Evolutionary conservation across 1,140 invertebrate species (phyloP), one percentile per base, ranked within the genome.

Genomic region (Parapsyche elsis): DNA sequence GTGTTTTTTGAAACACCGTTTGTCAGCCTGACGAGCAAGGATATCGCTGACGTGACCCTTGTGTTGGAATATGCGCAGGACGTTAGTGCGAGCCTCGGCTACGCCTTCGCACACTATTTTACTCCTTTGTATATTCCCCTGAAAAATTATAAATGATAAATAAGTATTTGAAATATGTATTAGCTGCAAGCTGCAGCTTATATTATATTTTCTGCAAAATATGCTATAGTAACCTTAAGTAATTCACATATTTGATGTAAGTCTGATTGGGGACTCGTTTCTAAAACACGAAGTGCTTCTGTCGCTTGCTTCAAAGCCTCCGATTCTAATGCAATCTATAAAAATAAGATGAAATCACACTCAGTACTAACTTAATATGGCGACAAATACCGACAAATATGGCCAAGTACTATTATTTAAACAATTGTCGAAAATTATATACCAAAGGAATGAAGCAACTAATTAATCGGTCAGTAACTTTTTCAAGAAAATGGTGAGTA

Each of bases 111-210:
- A 94, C 45, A 98, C 95, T 59, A 98, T 94, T 90, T 94, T 96
- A 86, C 96, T 97, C 64, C 97, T 91, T 88, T 99, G 97, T 85
- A 98, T 94, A 88, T 98, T 98, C 46, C 96, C 97, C 94, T 96
- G 87, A 76, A 90, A 88, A 81, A 14, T 23, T 10, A 61, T 24
- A 10, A 45, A 77, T 57, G 26, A 77, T 57, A 45, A 46, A 61
- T 14, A 76, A 12, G 61, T 61, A 19, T n/a, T n/a, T n/a, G 9
- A 44, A n/a, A n/a, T n/a, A n/a, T n/a, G n/a, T n/a, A n/a, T n/a
- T n/a, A n/a, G n/a, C n/a, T n/a, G n/a, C n/a, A n/a, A n/a, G n/a
- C n/a, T n/a, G n/a, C n/a, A n/a, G n/a, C n/a, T n/a, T n/a, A n/a
- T n/a, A n/a, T n/a, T n/a, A n/a, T n/a, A n/a, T n/a, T n/a, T n/a